A percentile compares a stretch with the other conserved stretches of the same genome.
Evolutionary conservation across 2,888 invertebrate species (phyloP).

Genomic region (Emesis castigata): DNA sequence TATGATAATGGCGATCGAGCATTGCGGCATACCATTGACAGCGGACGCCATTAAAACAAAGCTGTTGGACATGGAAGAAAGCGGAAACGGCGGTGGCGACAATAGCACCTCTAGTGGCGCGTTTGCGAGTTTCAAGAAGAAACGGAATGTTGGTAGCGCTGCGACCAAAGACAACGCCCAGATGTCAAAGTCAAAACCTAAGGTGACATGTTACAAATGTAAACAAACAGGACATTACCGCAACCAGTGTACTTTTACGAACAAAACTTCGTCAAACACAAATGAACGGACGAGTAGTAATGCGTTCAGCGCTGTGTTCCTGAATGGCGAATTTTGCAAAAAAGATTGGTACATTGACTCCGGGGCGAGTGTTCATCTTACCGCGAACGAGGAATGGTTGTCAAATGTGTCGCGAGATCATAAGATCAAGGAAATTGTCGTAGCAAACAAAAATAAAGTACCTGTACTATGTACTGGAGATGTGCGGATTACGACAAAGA

Average conservation of each 20-base stretch:
- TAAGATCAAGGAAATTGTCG: constrained; percentile 42
- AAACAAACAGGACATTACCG: constrained; percentile 64
- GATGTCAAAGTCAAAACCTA: constrained; percentile 54
- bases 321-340: constrained; percentile 62
- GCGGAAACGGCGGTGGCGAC: constrained; percentile 20
- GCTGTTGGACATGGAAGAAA: constrained; percentile 48
- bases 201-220: constrained; percentile 54
- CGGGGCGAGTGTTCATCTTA: constrained; percentile 60
- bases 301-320: constrained; percentile 64
- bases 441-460: constrained; percentile 45
- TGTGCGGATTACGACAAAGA: constrained; percentile 41
- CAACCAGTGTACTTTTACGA: constrained; percentile 53
- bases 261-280: constrained; percentile 40
- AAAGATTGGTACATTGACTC: constrained; percentile 65
- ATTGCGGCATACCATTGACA: constrained; percentile 28
- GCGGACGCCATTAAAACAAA: constrained; percentile 56
- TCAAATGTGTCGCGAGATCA: constrained; percentile 29
- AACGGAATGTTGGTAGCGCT: constrained; percentile 49
- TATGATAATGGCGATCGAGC: constrained; percentile 39
- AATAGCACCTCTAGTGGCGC: constrained; percentile 40
- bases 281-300: constrained; percentile 54
- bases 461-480: constrained; percentile 45
- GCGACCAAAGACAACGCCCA: constrained; percentile 47
- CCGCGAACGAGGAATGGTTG: constrained; percentile 42
- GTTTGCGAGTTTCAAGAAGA: constrained; percentile 55